These are phyloP conservation scores for Brevipalpus yothersi DNA, from an alignment of 1,140 invertebrate genomes.

Conservation along the genomic window DNA sequence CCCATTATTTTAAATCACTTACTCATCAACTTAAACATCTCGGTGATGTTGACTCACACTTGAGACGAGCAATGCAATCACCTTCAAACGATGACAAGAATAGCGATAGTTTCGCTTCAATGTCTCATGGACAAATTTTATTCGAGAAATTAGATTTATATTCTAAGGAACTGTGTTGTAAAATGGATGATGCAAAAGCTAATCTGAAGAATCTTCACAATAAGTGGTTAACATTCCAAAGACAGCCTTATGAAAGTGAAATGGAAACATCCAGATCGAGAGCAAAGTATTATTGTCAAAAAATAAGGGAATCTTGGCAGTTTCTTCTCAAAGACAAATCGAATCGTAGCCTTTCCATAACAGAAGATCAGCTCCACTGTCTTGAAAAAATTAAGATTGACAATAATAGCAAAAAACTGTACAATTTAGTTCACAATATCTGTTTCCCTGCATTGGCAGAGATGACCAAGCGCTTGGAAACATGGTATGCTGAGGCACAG, in stretches of 20 bases:
- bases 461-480: conserved; percentile 12
- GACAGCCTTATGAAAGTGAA: not conserved
- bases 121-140: not conserved
- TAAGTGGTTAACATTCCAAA: not conserved
- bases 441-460: conserved; percentile 6
- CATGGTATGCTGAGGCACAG: conserved; percentile 13
- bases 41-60: not conserved
- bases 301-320: conserved; percentile 68
- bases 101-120: not conserved
- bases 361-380: conserved; percentile 79
- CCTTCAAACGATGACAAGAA: not conserved
- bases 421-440: conserved; percentile 9
- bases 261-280: conserved; percentile 29
- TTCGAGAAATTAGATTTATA: not conserved
- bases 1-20: conserved; percentile 3
- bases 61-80: not conserved
- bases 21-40: conserved; percentile 6
- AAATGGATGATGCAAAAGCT: not conserved
- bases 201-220: not conserved
- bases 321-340: conserved; percentile 61
- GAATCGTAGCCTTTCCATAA: conserved; percentile 44
- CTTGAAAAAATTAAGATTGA: conserved; percentile 35
- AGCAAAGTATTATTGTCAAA: conserved; percentile 42
- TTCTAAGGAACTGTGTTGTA: not conserved
- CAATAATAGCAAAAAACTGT: conserved; percentile 13